Percentiles rank a stretch among this genome's conserved stretches.
These are phyloP conservation scores for Nerophis ophidion DNA, from an alignment of 2,113 vertebrate species.

Conservation along the genomic window DNA sequence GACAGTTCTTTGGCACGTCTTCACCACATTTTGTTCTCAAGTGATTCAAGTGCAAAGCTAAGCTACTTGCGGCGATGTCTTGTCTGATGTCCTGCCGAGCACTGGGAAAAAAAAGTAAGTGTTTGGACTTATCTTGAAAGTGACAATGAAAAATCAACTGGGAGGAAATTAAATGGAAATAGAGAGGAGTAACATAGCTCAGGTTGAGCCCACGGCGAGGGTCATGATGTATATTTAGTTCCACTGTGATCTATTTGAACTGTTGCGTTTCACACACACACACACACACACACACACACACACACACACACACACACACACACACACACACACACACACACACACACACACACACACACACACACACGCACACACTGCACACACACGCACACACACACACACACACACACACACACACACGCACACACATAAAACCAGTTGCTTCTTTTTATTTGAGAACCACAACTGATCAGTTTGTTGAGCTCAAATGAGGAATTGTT, in stretches of 20 bases:
- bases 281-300: not conserved
- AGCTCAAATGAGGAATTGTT: not conserved
- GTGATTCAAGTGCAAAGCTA: conserved; percentile 37
- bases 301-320: not conserved
- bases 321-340: too few relatives aligned
- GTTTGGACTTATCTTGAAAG: conserved; percentile 38
- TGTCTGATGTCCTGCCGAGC: conserved; percentile 30
- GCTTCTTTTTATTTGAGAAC: not conserved
- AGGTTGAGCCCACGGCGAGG: conserved; percentile 25
- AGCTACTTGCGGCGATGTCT: conserved; percentile 32
- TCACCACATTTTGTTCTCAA: conserved; percentile 35
- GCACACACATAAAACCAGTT: not conserved
- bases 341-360: not conserved
- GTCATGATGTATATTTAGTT: conserved; percentile 14
- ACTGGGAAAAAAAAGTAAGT: conserved; percentile 24
- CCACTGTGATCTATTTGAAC: conserved; percentile 17
- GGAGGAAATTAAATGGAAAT: conserved; percentile 33
- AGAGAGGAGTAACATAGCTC: conserved; percentile 23
- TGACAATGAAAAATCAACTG: conserved; percentile 39
- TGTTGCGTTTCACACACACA: not conserved
- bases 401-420: too few relatives aligned
- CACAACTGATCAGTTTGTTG: not conserved
- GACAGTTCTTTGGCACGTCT: conserved; percentile 32
- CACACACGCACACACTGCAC: too few relatives aligned
- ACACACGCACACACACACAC: not conserved